Evolutionary conservation across 1,140 invertebrate genomes (phyloP).

Genomic region (Charaxes varanes): DNA sequence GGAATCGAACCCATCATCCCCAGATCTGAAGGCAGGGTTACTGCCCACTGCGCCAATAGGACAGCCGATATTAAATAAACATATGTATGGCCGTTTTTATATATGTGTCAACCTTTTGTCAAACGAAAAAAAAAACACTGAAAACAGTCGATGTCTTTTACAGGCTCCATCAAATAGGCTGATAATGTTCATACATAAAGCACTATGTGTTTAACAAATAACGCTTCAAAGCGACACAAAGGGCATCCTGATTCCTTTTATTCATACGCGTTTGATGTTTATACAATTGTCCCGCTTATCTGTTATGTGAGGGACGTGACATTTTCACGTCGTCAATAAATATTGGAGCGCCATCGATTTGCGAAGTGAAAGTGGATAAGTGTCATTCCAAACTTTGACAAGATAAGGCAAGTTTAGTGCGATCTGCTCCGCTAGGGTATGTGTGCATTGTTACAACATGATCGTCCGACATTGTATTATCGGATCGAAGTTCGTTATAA

Average conservation of each 20-base stretch:
- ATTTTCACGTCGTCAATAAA: conserved; percentile 20
- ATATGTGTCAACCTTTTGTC: too few species aligned
- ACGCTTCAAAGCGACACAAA: conserved; percentile 2
- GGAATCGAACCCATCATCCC: too few species aligned
- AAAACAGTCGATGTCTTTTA: too few species aligned
- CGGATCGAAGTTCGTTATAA: too few species aligned
- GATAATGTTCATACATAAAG: too few species aligned
- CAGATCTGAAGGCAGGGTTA: too few species aligned
- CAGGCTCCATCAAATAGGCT: too few species aligned
- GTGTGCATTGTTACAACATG: conserved; percentile 9
- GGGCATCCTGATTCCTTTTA: not conserved
- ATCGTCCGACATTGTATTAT: too few species aligned
- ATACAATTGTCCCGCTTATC: conserved; percentile 1
- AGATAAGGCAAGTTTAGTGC: conserved; percentile 25
- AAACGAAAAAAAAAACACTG: too few species aligned
- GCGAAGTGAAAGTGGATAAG: conserved; percentile 22
- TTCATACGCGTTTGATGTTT: conserved; percentile 1
- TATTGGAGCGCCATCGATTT: conserved; percentile 16
- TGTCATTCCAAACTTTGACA: conserved; percentile 24
- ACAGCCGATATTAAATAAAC: too few species aligned
- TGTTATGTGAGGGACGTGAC: conserved; percentile 2
- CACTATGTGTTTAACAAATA: not conserved
- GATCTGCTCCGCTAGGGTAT: conserved; percentile 14
- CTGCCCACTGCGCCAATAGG: too few species aligned
- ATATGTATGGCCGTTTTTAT: too few species aligned